Evolutionary conservation across 2,113 vertebrate genomes (phyloP).

Genomic region (Dicentrarchus labrax): DNA sequence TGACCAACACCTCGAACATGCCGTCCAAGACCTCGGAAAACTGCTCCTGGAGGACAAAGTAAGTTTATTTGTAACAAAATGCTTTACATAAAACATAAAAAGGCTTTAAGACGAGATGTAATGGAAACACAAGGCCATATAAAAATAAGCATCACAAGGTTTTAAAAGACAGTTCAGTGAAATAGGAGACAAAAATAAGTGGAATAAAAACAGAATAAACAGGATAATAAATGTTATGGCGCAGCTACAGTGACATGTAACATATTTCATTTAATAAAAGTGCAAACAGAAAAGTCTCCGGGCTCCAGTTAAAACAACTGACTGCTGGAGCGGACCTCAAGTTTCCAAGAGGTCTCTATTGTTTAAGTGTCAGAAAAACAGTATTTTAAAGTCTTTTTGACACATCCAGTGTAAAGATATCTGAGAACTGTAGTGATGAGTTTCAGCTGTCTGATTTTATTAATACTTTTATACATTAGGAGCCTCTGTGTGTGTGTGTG

Average conservation of each 20-base stretch:
- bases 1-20: conserved; percentile 95
- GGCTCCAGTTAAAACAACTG: neutral
- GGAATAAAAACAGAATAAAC: neutral
- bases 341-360: too few relatives aligned
- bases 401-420: neutral
- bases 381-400: too few relatives aligned
- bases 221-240: neutral
- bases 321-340: too few relatives aligned
- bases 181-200: neutral
- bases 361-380: too few relatives aligned
- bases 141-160: neutral
- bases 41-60: conserved; percentile 86
- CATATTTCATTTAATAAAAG: neutral
- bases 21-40: conserved; percentile 94
- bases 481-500: too few relatives aligned
- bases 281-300: neutral
- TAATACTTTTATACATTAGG: neutral
- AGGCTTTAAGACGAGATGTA: neutral
- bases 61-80: neutral
- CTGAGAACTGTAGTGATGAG: neutral
- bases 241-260: neutral
- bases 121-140: neutral
- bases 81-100: neutral
- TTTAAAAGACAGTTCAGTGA: neutral
- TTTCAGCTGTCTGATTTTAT: neutral